Evolutionary conservation across 2,113 vertebrate genomes (phyloP).

Genomic region (Miniopterus natalensis): DNA sequence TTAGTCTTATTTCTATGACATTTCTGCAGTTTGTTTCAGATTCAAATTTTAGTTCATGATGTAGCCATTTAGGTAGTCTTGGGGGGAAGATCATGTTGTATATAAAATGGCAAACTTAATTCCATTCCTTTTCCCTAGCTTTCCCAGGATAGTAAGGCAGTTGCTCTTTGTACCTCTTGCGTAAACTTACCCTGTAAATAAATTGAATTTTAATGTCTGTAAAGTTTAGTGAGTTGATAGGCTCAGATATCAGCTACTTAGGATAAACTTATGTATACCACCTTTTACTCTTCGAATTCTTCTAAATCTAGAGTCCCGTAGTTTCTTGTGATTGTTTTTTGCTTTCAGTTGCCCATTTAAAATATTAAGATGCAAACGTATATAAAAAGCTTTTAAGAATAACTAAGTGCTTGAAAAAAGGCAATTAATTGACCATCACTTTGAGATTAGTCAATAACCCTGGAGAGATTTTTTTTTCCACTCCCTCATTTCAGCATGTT

Average conservation of each 20-base stretch:
- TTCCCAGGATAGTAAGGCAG: neutral
- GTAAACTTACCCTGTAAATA: slow-evolving; percentile 23
- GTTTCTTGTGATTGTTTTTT: neutral
- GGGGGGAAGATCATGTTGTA: slow-evolving; percentile 3
- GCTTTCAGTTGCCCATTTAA: slow-evolving; percentile 25
- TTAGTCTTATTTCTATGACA: slow-evolving; percentile 92
- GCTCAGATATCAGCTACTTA: neutral
- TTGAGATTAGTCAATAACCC: slow-evolving; percentile 43
- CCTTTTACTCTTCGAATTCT: slow-evolving; percentile 11
- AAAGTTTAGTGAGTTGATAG: slow-evolving; percentile 43
- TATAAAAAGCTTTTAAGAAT: neutral
- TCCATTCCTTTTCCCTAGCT: slow-evolving; percentile 3
- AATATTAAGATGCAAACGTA: slow-evolving; percentile 35
- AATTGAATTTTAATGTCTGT: slow-evolving; percentile 45
- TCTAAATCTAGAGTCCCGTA: neutral
- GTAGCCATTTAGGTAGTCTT: slow-evolving; percentile 39
- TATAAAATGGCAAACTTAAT: slow-evolving; percentile 21
- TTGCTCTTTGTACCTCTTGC: neutral
- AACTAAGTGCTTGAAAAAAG: slow-evolving; percentile 10
- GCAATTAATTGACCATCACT: neutral
- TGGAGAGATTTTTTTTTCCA: neutral
- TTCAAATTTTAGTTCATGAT: slow-evolving; percentile 74
- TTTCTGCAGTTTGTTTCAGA: slow-evolving; percentile 85
- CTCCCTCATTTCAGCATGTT: neutral
- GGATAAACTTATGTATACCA: neutral